phyloP scores from a whole-genome alignment of 2,113 vertebrate species.

The Tragelaphus buxtoni region DNA sequence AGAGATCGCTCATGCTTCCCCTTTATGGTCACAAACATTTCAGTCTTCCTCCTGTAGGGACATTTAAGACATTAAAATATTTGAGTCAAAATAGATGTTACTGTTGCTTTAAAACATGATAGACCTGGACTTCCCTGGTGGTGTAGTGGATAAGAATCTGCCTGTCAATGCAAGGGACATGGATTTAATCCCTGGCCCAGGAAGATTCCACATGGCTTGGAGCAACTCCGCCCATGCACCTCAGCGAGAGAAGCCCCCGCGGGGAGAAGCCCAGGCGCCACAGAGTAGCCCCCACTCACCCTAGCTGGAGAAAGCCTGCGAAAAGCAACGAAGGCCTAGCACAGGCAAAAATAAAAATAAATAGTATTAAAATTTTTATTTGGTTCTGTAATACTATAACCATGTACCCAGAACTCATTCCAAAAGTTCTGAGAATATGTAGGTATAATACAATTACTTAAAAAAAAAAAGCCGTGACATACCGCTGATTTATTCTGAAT shows the following conservation, averaged over 20 bases:
- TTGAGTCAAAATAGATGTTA: background rate
- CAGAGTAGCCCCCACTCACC: background rate
- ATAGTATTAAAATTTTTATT: background rate
- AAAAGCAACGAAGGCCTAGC: background rate
- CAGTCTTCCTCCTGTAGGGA: background rate
- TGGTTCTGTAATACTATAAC: background rate
- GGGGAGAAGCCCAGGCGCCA: background rate
- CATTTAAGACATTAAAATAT: background rate
- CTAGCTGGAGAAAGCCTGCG: background rate
- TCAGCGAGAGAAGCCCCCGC: background rate
- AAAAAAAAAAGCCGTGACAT: background rate
- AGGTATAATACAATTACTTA: background rate
- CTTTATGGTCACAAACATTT: background rate
- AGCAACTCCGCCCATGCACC: background rate
- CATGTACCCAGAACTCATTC: background rate
- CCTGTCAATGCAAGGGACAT: background rate
- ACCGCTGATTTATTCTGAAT: background rate
- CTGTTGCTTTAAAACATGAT: background rate
- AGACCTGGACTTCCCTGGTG: background rate
- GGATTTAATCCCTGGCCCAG: background rate
- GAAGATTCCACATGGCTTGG: background rate
- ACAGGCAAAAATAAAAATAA: background rate
- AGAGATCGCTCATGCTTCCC: background rate
- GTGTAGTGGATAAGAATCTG: background rate
- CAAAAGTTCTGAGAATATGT: background rate